Evolutionary conservation across 37 sponge, comb jelly and placozoan species (phyloP).

Genomic region (Crambe crambe): DNA sequence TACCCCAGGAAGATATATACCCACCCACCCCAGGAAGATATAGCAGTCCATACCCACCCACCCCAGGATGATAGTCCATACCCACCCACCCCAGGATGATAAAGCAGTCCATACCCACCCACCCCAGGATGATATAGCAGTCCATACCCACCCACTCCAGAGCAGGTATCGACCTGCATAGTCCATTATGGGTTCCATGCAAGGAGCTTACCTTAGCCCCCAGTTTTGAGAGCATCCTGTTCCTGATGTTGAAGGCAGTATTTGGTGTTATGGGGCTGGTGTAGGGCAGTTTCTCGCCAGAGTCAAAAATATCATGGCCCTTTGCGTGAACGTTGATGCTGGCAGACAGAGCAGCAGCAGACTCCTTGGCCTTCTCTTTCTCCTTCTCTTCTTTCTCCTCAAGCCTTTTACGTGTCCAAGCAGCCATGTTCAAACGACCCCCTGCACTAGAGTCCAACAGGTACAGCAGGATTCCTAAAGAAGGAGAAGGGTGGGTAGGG

Average conservation of each 20-base stretch:
- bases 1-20: too few species aligned
- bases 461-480: constrained; percentile 50
- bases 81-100: too few species aligned
- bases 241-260: constrained; percentile 63
- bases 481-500: neutral
- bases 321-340: neutral
- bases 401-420: constrained; percentile 40
- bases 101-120: too few species aligned
- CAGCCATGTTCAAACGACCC: constrained; percentile 63
- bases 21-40: too few species aligned
- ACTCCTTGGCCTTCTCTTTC: constrained; percentile 1
- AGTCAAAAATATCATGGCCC: neutral
- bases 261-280: constrained; percentile 51
- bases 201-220: constrained; percentile 68
- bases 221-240: constrained; percentile 59
- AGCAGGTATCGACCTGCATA: too few species aligned
- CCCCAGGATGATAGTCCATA: too few species aligned
- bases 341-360: too few species aligned
- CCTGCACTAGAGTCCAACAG: constrained; percentile 42
- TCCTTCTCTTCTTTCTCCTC: constrained; percentile 19
- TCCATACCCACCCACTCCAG: too few species aligned
- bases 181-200: too few species aligned
- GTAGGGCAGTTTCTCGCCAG: neutral
- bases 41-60: too few species aligned
- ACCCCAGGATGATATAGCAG: too few species aligned